Base-by-base conservation (phyloP, 1,140 invertebrate genomes). In the Trichoplusia ni region DNA sequence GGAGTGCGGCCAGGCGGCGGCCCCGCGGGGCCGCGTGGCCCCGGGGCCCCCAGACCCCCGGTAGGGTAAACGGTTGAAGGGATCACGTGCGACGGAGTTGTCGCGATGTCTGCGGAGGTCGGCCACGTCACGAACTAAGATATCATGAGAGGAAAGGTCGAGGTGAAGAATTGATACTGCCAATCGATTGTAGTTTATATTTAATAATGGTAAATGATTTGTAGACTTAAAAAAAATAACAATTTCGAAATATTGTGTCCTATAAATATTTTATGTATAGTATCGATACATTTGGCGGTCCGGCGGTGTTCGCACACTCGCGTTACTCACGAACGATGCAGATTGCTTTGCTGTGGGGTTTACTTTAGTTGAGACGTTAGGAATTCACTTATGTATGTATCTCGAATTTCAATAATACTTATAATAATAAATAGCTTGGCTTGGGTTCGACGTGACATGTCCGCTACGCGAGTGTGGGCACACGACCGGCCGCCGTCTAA, bases 121-220 rank as follows among this genome's bases (percentile, higher is more conserved):
- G 35, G 21, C n/a, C 59, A 70, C 72, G 77, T 71, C 77, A 64
- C 73, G 69, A 71, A 64, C 65, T 71, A 72, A 66, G 71, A 82
- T 84, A 82, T 86, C 82, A 82, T 70, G 72, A 70, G 71, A 73
- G 70, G 62, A 69, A n/a, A 58, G 72, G 71, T 67, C 69, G 71
- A 80, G 75, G 74, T 79, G 75, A 86, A 84, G 64, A 73, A 83
- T 84, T 46, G 42, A 60, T 90, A 90, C 87, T 90, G 87, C 87
- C 87, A 90, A 87, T 88, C 80, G 87, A 86, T 82, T 86, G 82
- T 88, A 88, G 87, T 77, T 88, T 82, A 79, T 85, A 82, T 76
- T 75, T 75, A 73, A 76, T 81, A 82, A 84, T 81, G 79, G 73
- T 79, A 83, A 81, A 86, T 81, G 83, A 84, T 88, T 82, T 86